phyloP scores from a whole-genome alignment of 2,797 vertebrate species.

The Cynodonichthys magdalenae region DNA sequence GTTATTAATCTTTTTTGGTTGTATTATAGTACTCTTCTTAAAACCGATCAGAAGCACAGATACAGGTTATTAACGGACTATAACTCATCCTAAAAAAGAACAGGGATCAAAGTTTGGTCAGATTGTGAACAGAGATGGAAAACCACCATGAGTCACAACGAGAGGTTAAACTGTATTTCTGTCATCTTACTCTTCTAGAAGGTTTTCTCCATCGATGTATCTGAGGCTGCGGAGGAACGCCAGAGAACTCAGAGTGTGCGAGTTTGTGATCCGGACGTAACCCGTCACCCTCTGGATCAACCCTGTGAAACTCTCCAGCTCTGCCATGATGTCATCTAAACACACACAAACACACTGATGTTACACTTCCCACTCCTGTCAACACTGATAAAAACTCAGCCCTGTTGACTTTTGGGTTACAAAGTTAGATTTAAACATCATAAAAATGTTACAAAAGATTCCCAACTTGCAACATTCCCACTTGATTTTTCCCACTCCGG shows the following conservation, averaged over 20 bases:
- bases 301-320: slow-evolving; percentile 96
- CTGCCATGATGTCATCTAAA: slow-evolving; percentile 93
- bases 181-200: slow-evolving; percentile 84
- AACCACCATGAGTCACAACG: background rate
- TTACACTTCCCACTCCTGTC: background rate
- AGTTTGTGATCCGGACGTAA: slow-evolving; percentile 92
- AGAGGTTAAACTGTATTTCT: background rate
- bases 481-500: background rate
- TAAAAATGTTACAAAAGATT: no score
- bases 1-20: no score
- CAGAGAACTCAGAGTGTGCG: slow-evolving; percentile 91
- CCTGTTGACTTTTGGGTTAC: no score
- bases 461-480: background rate
- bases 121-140: background rate
- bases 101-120: background rate
- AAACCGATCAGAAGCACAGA: no score
- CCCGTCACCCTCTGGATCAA: slow-evolving; percentile 96
- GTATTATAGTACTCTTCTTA: no score
- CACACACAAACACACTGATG: slow-evolving; percentile 5
- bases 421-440: no score
- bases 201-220: slow-evolving; percentile 91
- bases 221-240: slow-evolving; percentile 95
- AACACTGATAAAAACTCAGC: no score
- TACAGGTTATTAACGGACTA: no score
- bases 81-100: no score